A percentile compares a stretch with the other conserved stretches of the same genome.
Conservation (phyloP, 2,797 vertebrate genomes). For the Pipistrellus pipistrellus region DNA sequence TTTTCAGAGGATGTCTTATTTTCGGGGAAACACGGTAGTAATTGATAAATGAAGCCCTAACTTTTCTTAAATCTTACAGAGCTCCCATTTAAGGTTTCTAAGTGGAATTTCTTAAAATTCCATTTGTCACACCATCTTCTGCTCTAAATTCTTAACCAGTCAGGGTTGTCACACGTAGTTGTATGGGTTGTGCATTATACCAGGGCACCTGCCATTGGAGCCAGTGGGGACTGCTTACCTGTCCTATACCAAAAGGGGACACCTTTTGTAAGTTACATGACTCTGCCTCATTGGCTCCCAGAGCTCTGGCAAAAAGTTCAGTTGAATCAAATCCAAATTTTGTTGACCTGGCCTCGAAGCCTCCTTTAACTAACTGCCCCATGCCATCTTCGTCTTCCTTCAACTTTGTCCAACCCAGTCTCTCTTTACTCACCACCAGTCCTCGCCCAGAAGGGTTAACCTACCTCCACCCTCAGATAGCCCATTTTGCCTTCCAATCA, state of each 20-base stretch:
- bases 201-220: too few relatives aligned
- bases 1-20: too few relatives aligned
- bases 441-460: neutral
- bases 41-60: neutral
- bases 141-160: neutral
- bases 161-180: neutral
- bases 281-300: neutral
- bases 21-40: neutral
- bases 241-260: neutral
- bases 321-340: neutral
- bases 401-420: neutral
- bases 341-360: neutral
- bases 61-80: neutral
- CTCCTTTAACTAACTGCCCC: neutral
- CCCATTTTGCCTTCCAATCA: neutral
- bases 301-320: neutral
- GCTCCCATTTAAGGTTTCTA: neutral
- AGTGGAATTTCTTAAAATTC: neutral
- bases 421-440: neutral
- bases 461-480: accelerated
- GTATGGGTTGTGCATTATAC: neutral
- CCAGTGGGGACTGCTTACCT: neutral
- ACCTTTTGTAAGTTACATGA: neutral
- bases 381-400: neutral
- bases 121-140: neutral